phyloP scores from a whole-genome alignment of 1,140 invertebrate genomes.

The Musca domestica region DNA sequence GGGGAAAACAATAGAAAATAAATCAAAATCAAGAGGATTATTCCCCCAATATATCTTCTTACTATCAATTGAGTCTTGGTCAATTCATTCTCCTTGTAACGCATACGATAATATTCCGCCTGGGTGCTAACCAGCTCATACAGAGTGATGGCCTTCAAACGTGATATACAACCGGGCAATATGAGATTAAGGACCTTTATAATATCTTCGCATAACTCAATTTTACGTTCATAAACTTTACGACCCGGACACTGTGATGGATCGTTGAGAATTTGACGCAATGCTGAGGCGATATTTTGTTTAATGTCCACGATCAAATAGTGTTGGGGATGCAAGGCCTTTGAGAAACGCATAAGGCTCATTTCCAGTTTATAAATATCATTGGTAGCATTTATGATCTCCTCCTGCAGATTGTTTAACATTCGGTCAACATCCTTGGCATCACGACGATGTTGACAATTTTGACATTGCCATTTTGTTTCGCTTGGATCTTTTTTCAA shows the following conservation, averaged over 20 bases:
- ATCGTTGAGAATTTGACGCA: constrained; percentile 58
- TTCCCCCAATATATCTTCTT: too few species aligned
- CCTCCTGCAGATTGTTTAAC: constrained; percentile 52
- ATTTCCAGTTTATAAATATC: constrained; percentile 56
- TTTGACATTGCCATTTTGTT: constrained; percentile 39
- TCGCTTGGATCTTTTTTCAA: constrained; percentile 27
- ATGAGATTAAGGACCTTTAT: constrained; percentile 64
- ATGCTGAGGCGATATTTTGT: constrained; percentile 63
- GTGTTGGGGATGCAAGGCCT: constrained; percentile 64
- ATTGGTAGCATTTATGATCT: constrained; percentile 46
- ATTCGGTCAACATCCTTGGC: constrained; percentile 37
- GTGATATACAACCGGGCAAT: constrained; percentile 69
- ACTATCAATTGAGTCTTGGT: constrained; percentile 24
- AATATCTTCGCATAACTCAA: constrained; percentile 65
- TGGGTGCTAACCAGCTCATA: constrained; percentile 72
- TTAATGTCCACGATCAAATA: constrained; percentile 65
- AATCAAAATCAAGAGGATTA: background rate
- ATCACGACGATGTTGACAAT: constrained; percentile 35
- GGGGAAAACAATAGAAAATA: background rate
- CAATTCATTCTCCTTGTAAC: constrained; percentile 38
- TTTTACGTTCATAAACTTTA: constrained; percentile 63
- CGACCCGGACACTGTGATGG: constrained; percentile 57
- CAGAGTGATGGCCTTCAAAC: constrained; percentile 67
- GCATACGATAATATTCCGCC: constrained; percentile 59
- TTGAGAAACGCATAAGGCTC: constrained; percentile 59